Conservation (phyloP, 2,113 vertebrate species). For the Catagonus wagneri region DNA sequence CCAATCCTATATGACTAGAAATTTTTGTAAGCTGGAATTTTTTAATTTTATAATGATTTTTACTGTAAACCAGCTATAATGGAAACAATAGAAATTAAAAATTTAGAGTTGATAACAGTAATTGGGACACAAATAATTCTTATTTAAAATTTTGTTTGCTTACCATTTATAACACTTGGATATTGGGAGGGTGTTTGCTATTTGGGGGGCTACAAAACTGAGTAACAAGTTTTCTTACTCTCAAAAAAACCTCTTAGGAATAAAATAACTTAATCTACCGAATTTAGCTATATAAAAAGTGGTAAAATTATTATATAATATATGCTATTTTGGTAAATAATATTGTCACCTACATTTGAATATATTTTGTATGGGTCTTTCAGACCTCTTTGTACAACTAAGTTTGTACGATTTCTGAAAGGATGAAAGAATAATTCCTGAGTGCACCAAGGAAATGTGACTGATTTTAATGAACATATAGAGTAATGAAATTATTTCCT, state of each 20-base stretch:
- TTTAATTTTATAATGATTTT: neutral
- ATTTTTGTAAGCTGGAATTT: neutral
- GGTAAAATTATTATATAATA: neutral
- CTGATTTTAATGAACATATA: neutral
- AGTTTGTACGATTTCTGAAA: neutral
- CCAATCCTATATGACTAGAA: neutral
- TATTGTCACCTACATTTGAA: neutral
- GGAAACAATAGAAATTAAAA: neutral
- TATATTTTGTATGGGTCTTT: neutral
- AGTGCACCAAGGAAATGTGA: neutral
- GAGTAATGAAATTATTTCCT: neutral
- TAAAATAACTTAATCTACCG: neutral
- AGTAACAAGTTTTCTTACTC: neutral
- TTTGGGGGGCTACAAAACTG: neutral
- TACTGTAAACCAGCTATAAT: no score
- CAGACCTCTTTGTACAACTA: neutral
- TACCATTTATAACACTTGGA: neutral
- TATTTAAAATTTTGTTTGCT: constrained; percentile 55
- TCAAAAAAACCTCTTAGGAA: neutral
- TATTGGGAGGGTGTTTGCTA: neutral
- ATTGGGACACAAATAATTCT: neutral
- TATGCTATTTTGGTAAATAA: neutral
- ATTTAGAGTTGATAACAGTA: neutral
- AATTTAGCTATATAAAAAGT: neutral
- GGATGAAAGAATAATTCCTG: neutral